Conservation (phyloP, 2,797 vertebrate genomes). For the Pipistrellus pipistrellus region DNA sequence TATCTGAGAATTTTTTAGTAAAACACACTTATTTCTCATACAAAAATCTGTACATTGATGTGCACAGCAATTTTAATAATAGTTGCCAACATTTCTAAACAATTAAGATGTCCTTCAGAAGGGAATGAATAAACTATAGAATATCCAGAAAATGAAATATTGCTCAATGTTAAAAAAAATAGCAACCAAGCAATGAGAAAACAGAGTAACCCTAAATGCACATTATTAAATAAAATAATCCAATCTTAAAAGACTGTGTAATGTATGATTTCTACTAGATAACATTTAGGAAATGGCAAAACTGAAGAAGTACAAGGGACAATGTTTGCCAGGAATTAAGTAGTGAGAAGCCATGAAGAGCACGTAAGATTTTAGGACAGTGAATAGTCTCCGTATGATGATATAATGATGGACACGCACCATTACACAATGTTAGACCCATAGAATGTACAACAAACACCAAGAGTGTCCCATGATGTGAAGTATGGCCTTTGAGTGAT, state of each 20-base stretch:
- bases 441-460: neutral
- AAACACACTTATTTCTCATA: neutral
- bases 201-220: neutral
- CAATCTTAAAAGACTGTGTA: neutral
- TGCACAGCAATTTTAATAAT: neutral
- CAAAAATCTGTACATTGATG: neutral
- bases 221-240: neutral
- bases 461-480: neutral
- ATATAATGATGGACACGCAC: neutral
- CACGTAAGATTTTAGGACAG: neutral
- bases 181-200: neutral
- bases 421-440: neutral
- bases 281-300: neutral
- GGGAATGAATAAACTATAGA: neutral
- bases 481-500: neutral
- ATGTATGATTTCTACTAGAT: neutral
- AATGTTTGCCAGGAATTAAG: neutral
- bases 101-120: conserved; percentile 10
- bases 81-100: neutral
- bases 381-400: neutral
- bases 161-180: neutral
- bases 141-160: neutral
- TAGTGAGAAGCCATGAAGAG: neutral
- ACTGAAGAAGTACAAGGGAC: neutral
- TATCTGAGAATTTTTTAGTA: neutral